Conservation (phyloP, 2,888 invertebrate species). For the Pheosia tremula region DNA sequence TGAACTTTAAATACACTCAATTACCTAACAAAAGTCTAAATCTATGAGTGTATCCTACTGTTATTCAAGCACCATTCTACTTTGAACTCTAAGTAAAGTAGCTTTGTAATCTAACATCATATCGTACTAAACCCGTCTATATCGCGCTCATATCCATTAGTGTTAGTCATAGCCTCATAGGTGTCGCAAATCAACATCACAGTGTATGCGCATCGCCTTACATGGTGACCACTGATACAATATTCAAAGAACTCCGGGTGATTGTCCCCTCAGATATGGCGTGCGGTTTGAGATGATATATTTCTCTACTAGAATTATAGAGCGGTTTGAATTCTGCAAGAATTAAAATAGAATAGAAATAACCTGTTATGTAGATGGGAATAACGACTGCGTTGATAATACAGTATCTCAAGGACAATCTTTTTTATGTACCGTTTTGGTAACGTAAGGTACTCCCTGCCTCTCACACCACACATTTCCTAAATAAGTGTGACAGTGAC, state of each 20-base stretch:
- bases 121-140: not conserved
- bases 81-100: no score
- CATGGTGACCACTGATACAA: slow-evolving; percentile 50
- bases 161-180: slow-evolving; percentile 16
- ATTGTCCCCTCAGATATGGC: slow-evolving; percentile 48
- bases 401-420: no score
- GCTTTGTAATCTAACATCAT: no score
- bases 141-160: not conserved
- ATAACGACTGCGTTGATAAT: not conserved
- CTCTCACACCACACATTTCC: no score
- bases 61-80: no score
- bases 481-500: no score
- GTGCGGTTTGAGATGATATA: slow-evolving; percentile 26
- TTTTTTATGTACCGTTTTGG: no score
- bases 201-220: slow-evolving; percentile 47
- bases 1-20: no score
- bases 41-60: no score
- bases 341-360: not conserved
- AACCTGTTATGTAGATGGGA: not conserved
- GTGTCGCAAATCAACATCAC: slow-evolving; percentile 24
- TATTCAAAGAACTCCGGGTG: slow-evolving; percentile 62
- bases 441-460: no score
- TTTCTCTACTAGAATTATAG: slow-evolving; percentile 15
- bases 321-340: not conserved
- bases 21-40: no score